phyloP scores from a whole-genome alignment of 1,140 invertebrate species.

The Xylocopa sonorina region DNA sequence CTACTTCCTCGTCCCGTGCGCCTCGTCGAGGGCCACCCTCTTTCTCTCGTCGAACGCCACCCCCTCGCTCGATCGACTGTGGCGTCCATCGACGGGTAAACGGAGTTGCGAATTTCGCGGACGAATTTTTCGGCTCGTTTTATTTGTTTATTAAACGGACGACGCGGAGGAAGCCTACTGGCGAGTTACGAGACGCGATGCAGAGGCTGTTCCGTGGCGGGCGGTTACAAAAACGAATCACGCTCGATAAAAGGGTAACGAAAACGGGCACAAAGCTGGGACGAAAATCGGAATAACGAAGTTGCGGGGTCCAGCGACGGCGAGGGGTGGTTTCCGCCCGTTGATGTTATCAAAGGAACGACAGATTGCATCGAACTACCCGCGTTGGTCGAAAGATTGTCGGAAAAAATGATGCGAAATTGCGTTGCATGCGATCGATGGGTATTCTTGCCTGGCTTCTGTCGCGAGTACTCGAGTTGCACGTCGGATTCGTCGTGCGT shows the following conservation, averaged over 20 bases:
- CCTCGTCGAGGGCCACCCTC: not conserved
- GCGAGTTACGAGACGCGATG: not conserved
- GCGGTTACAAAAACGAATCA: constrained; percentile 14
- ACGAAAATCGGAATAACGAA: constrained; percentile 12
- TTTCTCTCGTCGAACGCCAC: constrained; percentile 34
- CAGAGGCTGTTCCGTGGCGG: not conserved
- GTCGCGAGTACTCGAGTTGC: not conserved
- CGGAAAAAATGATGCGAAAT: not conserved
- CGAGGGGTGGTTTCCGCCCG: not conserved
- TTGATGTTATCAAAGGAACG: constrained; percentile 5
- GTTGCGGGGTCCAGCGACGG: not conserved
- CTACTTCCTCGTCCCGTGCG: constrained; percentile 40
- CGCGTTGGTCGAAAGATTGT: not conserved
- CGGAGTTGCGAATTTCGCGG: constrained; percentile 21
- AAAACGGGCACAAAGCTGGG: constrained; percentile 4
- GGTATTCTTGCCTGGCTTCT: not conserved
- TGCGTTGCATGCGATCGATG: not conserved
- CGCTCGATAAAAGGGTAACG: constrained; percentile 1
- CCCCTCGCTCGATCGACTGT: constrained; percentile 34
- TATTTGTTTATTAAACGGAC: constrained; percentile 27
- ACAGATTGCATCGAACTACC: not conserved
- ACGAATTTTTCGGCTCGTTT: constrained; percentile 2
- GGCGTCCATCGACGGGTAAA: constrained; percentile 45
- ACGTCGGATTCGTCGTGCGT: no score
- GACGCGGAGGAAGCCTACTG: not conserved